A percentile compares a stretch with the other conserved stretches of the same genome.
Conservation (phyloP, 2,113 vertebrate species). For the Crotalus tigris region DNA sequence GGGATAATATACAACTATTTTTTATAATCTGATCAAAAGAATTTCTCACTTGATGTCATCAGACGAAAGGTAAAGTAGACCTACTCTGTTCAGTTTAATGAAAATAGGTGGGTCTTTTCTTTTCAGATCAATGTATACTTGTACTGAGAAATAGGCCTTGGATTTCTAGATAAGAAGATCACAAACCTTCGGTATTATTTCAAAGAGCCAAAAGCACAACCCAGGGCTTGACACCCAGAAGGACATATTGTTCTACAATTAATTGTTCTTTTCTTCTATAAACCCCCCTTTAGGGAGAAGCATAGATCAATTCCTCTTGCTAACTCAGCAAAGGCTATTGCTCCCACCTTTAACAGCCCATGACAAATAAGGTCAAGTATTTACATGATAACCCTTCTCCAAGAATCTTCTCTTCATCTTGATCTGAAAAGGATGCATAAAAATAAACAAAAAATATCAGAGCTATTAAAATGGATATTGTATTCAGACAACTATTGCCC, state of each 20-base stretch:
- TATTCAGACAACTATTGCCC: not conserved
- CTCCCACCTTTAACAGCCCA: not conserved
- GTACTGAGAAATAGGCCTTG: not conserved
- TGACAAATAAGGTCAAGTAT: not conserved
- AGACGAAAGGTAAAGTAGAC: not conserved
- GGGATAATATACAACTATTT: not conserved
- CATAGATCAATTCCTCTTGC: not conserved
- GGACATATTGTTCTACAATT: not conserved
- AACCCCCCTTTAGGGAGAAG: not conserved
- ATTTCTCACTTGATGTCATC: not conserved
- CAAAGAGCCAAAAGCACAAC: not conserved
- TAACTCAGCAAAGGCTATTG: not conserved
- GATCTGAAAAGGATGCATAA: not conserved
- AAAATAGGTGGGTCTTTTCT: not conserved
- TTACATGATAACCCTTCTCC: not conserved
- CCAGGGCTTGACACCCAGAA: not conserved
- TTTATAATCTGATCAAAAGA: not conserved
- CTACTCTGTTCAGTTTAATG: not conserved
- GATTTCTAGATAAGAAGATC: not conserved
- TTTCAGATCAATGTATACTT: not conserved
- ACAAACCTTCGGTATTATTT: not conserved
- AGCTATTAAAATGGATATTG: not conserved
- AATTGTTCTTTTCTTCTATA: not conserved
- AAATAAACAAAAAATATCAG: not conserved
- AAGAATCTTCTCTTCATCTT: not conserved